A percentile compares a stretch with the other conserved stretches of the same genome.
Conservation (phyloP, 1,140 invertebrate species). For the Globodera ellingtonae region DNA sequence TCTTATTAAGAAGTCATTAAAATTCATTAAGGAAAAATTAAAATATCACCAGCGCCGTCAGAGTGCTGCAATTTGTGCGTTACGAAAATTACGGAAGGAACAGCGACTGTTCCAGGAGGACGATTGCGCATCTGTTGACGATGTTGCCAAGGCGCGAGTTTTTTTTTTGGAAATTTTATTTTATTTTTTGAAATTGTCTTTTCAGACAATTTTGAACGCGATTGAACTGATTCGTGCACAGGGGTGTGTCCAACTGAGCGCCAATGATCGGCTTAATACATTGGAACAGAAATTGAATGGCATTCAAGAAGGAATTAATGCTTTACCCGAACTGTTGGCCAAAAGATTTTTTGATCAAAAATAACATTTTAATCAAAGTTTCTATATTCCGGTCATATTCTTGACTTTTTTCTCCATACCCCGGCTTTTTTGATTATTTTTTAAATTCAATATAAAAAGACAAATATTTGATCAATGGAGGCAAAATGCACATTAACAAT, state of each 20-base stretch:
- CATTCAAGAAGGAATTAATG: slow-evolving; percentile 17
- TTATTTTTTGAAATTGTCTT: neutral
- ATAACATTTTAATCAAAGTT: neutral
- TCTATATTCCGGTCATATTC: too few species aligned
- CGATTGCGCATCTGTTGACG: slow-evolving; percentile 8
- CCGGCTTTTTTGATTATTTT: too few species aligned
- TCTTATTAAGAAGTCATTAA: neutral
- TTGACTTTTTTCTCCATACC: too few species aligned
- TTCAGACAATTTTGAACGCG: slow-evolving; percentile 2
- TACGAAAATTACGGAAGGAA: slow-evolving; percentile 13
- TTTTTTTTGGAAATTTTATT: neutral
- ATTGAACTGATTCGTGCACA: neutral
- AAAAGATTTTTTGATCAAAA: neutral
- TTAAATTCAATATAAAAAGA: too few species aligned
- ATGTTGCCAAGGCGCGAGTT: slow-evolving; percentile 7
- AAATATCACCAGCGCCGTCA: slow-evolving; percentile 12
- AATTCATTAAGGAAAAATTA: slow-evolving; percentile 7
- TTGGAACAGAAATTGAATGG: slow-evolving; percentile 2
- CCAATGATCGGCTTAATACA: slow-evolving; percentile 11
- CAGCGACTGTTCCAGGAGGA: slow-evolving; percentile 12
- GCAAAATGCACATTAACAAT: too few species aligned
- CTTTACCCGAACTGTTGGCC: neutral
- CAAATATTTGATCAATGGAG: too few species aligned
- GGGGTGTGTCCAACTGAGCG: neutral
- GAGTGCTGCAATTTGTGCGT: slow-evolving; percentile 10